Evolutionary conservation across 2,113 vertebrate genomes (phyloP), one percentile per base, ranked within the genome.

Genomic region (Falco punctatus): DNA sequence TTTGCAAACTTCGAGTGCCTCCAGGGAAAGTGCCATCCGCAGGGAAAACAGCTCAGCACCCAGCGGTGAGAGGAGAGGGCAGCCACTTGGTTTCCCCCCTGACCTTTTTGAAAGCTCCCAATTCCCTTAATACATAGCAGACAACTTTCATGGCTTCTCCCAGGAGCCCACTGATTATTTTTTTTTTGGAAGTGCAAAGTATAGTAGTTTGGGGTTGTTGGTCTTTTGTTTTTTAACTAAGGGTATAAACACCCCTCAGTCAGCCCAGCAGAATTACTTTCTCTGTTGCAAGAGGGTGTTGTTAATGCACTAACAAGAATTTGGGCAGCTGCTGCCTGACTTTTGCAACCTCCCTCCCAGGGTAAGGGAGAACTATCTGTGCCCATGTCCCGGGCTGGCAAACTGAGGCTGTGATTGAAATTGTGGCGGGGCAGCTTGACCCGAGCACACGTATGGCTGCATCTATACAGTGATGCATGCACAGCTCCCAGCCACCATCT

Each of bases 391-490:
- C 84, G 74, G 72, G 15, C 14, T 17, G 66, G 35, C 28, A 85
- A 90, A 85, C 48, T 3, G 13, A 85, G 90, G 78, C 70, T 2
- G 1, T 1, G 1, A 35, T 65, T 71, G 74, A 40, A 92, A 42
- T 23, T 10, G 42, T 35, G 21, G 58, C 3, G 6, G 44, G 9
- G 17, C 48, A 46, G 30, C 71, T 90, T 15, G 59, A 89, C 26
- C 5, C 2, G 4, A 61, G n/a, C 69, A 10, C 7, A 24, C 0
- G 0, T 21, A 26, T 17, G 66, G 81, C 73, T 87, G n/a, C 65
- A 71, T 55, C 78, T 46, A 4, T 10, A 5, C 0, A 3, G 33
- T 6, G 85, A 35, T 51, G 33, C 0, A 18, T 12, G 24, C 38
- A 15, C 28, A 46, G 55, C 52, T 88, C 62, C 27, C 55, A 23